A percentile compares a stretch with the other conserved stretches of the same genome.
phyloP scores from a whole-genome alignment of 2,113 vertebrate genomes.

The Aramus guarauna region DNA sequence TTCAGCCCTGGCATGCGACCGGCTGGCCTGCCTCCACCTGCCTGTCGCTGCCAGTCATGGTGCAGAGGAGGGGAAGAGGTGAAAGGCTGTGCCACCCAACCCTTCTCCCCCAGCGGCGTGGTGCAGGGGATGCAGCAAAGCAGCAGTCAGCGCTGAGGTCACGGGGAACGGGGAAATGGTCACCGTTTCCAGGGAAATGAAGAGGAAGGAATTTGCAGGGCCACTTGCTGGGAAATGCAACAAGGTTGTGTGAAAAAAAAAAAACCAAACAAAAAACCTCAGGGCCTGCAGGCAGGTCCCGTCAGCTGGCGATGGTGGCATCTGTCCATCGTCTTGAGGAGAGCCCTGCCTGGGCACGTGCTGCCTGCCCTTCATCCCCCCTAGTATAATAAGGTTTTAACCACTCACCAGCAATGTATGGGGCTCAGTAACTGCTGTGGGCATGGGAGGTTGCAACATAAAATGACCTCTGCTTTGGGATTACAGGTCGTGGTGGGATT shows the following conservation, averaged over 20 bases:
- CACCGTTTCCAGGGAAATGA: rapidly evolving
- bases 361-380: neutral
- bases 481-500: neutral
- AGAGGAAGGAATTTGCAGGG: neutral
- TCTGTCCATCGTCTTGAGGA: neutral
- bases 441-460: neutral
- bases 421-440: neutral
- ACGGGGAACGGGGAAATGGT: rapidly evolving
- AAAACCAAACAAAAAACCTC: neutral
- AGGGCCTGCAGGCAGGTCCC: neutral
- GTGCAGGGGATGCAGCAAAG: neutral
- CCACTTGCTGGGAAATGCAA: neutral
- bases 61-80: neutral
- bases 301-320: neutral
- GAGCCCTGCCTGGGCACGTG: neutral
- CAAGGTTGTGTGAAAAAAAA: neutral
- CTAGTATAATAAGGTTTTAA: neutral
- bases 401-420: rapidly evolving
- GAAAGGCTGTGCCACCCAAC: neutral
- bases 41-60: conserved; percentile 31
- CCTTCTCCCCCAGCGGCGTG: rapidly evolving
- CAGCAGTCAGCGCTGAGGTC: rapidly evolving
- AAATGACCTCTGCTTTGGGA: neutral
- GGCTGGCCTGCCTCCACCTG: neutral
- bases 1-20: neutral